Base-by-base conservation (phyloP, 1,140 invertebrate genomes). In the Belonocnema kinseyi region DNA sequence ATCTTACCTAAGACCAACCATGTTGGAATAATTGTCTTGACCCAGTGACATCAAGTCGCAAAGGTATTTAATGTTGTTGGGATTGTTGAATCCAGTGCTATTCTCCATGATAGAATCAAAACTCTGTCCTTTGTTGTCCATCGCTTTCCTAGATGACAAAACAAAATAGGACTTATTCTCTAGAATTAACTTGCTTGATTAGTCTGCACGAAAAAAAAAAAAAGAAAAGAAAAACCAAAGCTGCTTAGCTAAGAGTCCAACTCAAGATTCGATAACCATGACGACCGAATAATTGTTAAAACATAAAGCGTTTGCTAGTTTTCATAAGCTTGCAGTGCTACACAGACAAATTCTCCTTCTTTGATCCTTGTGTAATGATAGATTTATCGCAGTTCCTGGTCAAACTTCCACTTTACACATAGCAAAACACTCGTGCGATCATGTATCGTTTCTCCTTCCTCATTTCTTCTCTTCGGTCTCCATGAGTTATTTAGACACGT, bases 1-100 rank as follows among this genome's bases (percentile, higher is more conserved):
- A 33, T 54, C 85, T 92, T 93, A 96, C 96, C 94, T 95, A 53
- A 97, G 88, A 58, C 94, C 93, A 79, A 93, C 89, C 93, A 97
- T 96, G 77, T 97, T 93, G 2, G 95, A 95, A 83, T 95, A 94
- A 86, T 95, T 94, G 79, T 94, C 93, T 85, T 93, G 93, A 77
- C 94, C 92, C 81, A 97, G 93, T 74, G 94, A 94, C 88, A 97
- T 93, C 75, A 94, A 92, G 85, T 94, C 93, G 80, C 95, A 93
- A 76, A 97, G 93, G 92, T 95, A 95, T 91, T 94, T 94, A 85
- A 97, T 95, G 93, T 95, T 96, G 92, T 96, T 97, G 53, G 96
- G 96, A 93, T 98, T 98, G 93, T 96, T 95, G 93, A 97, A 98
- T 83, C 96, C 96, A 83, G 95, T 92, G 86, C 96, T 96, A 91